phyloP scores from a whole-genome alignment of 2,797 vertebrate species.

The Coregonus ussuriensis region DNA sequence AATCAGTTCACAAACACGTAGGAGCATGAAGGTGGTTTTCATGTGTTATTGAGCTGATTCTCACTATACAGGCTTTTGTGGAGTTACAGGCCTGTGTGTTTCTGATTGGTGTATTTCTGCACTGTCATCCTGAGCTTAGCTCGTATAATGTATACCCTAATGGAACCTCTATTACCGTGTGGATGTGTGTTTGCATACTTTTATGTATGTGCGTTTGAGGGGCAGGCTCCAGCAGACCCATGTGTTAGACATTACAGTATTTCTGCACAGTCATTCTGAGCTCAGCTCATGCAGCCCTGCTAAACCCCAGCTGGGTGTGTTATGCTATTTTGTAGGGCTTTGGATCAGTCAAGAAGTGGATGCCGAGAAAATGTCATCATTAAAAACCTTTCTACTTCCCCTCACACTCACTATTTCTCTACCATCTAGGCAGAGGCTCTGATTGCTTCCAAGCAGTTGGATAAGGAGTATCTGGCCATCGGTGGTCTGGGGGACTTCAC shows the following conservation, averaged over 20 bases:
- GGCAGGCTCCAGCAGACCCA: not conserved
- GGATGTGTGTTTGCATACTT: not conserved
- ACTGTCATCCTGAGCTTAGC: conserved; percentile 12
- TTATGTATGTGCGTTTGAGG: not conserved
- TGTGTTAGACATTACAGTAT: conserved; percentile 11
- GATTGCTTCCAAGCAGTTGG: conserved; percentile 88
- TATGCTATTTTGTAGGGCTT: not conserved
- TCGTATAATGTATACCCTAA: not conserved
- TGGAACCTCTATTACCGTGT: conserved; percentile 2
- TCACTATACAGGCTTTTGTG: not conserved
- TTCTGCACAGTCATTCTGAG: conserved; percentile 1
- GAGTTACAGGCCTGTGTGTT: not conserved
- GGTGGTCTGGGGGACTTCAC: conserved; percentile 88
- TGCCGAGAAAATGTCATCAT: not conserved
- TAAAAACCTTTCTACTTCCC: not conserved
- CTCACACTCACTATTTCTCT: conserved; percentile 18
- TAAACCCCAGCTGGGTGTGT: not conserved
- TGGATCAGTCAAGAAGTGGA: not conserved
- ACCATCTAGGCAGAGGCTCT: conserved; percentile 85
- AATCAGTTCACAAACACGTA: not conserved
- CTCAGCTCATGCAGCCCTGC: not conserved
- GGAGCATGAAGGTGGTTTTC: not conserved
- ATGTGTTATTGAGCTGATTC: not conserved
- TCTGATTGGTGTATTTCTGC: conserved; percentile 15
- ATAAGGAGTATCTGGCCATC: conserved; percentile 95